phyloP scores from a whole-genome alignment of 2,797 vertebrate species.

The Acanthis flammea region DNA sequence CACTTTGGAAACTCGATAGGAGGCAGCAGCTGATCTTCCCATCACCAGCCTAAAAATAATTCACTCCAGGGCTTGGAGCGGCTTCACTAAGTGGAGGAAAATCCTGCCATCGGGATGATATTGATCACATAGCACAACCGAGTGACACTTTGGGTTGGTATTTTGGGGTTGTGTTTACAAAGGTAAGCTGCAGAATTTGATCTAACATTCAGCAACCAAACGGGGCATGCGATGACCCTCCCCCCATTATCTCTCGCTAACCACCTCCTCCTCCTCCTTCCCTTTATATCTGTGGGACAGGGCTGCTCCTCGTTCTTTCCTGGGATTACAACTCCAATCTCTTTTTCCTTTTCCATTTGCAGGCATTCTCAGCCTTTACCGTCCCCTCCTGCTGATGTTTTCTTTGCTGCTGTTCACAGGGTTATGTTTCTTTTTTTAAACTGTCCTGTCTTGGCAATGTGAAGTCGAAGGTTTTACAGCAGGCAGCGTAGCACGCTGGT shows the following conservation, averaged over 20 bases:
- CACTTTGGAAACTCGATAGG: constrained; percentile 80
- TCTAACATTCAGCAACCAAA: constrained; percentile 12
- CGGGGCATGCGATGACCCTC: constrained; percentile 8
- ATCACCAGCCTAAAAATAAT: constrained; percentile 82
- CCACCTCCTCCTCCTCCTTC: constrained; percentile 47
- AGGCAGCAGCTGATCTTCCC: constrained; percentile 80
- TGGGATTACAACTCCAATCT: constrained; percentile 12
- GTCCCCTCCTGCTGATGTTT: constrained; percentile 28
- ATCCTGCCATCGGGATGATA: constrained; percentile 59
- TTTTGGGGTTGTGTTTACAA: constrained; percentile 42
- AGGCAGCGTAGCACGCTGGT: neutral
- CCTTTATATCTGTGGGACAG: constrained; percentile 33
- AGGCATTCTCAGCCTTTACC: constrained; percentile 8
- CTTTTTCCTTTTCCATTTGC: constrained; percentile 26
- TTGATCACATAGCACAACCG: constrained; percentile 51
- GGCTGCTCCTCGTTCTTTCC: constrained; percentile 34
- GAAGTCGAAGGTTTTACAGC: constrained; percentile 20
- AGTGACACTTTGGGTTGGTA: constrained; percentile 32
- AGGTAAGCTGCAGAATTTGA: constrained; percentile 49
- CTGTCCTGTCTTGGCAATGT: neutral
- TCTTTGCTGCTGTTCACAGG: constrained; percentile 4
- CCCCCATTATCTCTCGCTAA: constrained; percentile 52
- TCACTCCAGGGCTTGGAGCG: constrained; percentile 38
- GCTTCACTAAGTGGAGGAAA: constrained; percentile 60
- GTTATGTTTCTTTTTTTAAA: constrained; percentile 25